Evolutionary conservation across 2,113 vertebrate species (phyloP), one percentile per base, ranked within the genome.

Genomic region (Oryzias melastigma): DNA sequence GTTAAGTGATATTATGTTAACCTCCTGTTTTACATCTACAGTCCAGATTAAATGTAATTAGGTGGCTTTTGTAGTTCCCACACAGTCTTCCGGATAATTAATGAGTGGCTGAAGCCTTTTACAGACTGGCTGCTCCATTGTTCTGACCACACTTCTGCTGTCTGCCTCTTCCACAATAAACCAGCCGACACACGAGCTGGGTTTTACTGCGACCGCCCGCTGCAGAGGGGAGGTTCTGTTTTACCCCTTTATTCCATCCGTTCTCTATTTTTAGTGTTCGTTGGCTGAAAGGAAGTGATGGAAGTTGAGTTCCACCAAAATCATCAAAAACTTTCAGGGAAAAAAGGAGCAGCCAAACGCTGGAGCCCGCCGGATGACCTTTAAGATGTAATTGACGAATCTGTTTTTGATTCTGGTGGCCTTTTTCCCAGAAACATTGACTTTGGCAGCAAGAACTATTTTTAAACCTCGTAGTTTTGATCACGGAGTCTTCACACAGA

Each of bases 1-100:
- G 85, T 86, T 91, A 89, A 87, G 85, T 90, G 89, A 91, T 91
- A 90, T 91, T 90, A 90, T 91, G 88, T 90, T 91, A 92, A 90
- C 88, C 90, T 89, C 83, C 89, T 90, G 91, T 90, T 92, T 89
- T 89, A 88, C 88, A 90, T 90, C 86, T 81, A 73, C 71, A 87
- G 69, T 72, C 27, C 68, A 85, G 86, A 90, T 90, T 87, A 89
- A 89, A 89, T 83, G 88, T 89, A 91, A 92, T 92, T 91, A 90
- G 85, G 66, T 73, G 67, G 75, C 81, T 84, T 90, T 88, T 88
- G 88, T 89, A 73, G 76, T 73, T 83, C 80, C 77, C 68, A 70
- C 67, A 66, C 73, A 72, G 77, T 77, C 76, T 83, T 65, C 52
- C 41, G 67, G 73, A 78, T 82, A 89, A 90, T 88, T 89, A 77